These are phyloP conservation scores for Pelodiscus sinensis DNA, from an alignment of 2,113 vertebrate genomes.

Conservation along the genomic window DNA sequence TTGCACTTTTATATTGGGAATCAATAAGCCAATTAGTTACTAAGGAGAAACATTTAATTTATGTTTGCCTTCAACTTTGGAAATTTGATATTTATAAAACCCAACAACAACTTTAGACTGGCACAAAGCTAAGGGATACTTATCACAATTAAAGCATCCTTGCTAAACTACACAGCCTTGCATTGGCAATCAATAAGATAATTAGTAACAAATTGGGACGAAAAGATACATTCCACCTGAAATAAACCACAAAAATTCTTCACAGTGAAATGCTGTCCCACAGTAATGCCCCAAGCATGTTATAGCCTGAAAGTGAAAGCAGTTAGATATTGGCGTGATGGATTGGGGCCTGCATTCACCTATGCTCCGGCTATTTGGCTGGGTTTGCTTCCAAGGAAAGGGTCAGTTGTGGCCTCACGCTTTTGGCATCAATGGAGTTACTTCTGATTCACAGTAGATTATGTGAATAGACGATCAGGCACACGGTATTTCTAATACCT, in stretches of 20 bases:
- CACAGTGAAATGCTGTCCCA: not conserved
- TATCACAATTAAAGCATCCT: slow-evolving; percentile 1
- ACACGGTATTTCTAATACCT: not conserved
- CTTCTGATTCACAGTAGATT: not conserved
- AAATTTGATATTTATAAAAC: not conserved
- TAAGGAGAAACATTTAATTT: not conserved
- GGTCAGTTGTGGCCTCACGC: not conserved
- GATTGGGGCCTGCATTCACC: not conserved
- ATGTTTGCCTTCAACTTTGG: not conserved
- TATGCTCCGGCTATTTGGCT: not conserved
- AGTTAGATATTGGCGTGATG: not conserved
- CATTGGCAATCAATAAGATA: slow-evolving; percentile 5
- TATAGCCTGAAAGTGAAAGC: not conserved
- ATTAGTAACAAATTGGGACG: not conserved
- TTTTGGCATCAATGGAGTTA: not conserved
- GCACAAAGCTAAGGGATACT: not conserved
- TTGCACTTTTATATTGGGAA: not conserved
- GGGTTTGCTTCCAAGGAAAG: not conserved
- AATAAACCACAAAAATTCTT: not conserved
- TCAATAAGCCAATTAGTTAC: not conserved
- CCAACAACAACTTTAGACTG: not conserved
- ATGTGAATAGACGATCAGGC: not conserved
- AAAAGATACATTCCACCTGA: not conserved
- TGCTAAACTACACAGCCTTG: not conserved
- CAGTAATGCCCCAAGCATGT: not conserved